A percentile compares a stretch with the other conserved stretches of the same genome.
These are phyloP conservation scores for Labroides dimidiatus DNA, from an alignment of 2,797 vertebrate species.

Conservation along the genomic window DNA sequence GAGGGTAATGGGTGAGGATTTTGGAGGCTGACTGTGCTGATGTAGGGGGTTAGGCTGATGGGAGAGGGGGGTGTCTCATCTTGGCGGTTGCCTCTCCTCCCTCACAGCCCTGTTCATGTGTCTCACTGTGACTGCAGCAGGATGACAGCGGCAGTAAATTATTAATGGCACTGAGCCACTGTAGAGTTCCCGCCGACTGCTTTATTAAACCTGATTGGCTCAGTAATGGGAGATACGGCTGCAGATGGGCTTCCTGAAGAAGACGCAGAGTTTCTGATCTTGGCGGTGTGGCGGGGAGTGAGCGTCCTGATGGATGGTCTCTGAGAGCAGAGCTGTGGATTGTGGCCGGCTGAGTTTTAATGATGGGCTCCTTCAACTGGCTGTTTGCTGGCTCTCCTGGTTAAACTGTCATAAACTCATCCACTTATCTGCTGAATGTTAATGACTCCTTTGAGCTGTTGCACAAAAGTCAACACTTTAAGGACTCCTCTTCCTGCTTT, in stretches of 20 bases:
- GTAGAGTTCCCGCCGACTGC: slow-evolving; percentile 59
- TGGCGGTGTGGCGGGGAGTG: slow-evolving; percentile 54
- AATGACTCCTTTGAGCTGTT: slow-evolving; percentile 61
- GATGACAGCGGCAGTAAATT: slow-evolving; percentile 81
- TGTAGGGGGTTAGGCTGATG: too few species aligned
- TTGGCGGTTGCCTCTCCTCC: slow-evolving; percentile 65
- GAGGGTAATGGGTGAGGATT: slow-evolving; percentile 52
- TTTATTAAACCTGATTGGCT: slow-evolving; percentile 83
- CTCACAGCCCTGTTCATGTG: slow-evolving; percentile 74
- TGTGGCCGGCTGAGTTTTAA: slow-evolving; percentile 56
- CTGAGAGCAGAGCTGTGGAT: slow-evolving; percentile 56
- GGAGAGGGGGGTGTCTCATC: slow-evolving; percentile 68
- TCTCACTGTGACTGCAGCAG: slow-evolving; percentile 63
- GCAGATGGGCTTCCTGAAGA: slow-evolving; percentile 56
- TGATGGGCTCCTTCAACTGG: slow-evolving; percentile 51
- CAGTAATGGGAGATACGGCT: slow-evolving; percentile 79
- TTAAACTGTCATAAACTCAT: slow-evolving; percentile 45
- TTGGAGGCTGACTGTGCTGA: slow-evolving; percentile 72
- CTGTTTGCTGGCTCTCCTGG: slow-evolving; percentile 12
- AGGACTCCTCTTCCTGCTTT: slow-evolving; percentile 56
- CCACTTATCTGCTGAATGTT: slow-evolving; percentile 62
- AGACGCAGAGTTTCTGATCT: slow-evolving; percentile 58
- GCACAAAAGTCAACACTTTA: slow-evolving; percentile 62
- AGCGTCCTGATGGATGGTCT: slow-evolving; percentile 51
- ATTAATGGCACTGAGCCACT: slow-evolving; percentile 77